Conservation (phyloP, 35 echinoderm and acorn worm genomes). For the Apostichopus californicus region DNA sequence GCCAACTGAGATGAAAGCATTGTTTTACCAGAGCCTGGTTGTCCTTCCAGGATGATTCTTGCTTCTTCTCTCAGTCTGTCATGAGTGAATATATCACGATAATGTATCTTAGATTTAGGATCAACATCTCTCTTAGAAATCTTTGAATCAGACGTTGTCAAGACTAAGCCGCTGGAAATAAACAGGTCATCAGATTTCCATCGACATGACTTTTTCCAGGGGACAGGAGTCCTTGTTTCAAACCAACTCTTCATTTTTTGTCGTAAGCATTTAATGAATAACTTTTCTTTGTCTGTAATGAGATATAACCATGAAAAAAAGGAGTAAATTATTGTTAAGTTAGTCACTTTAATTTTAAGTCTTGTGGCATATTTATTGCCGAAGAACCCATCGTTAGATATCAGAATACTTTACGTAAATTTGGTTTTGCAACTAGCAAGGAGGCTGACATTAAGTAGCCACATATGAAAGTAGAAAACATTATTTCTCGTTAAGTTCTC, state of each 20-base stretch:
- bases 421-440: too few species aligned
- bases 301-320: too few species aligned
- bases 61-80: neutral
- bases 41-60: neutral
- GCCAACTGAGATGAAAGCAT: slow-evolving; percentile 11
- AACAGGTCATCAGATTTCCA: slow-evolving; percentile 19
- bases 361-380: too few species aligned
- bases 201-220: slow-evolving; percentile 15
- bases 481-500: too few species aligned
- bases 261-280: neutral
- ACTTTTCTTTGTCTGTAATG: neutral
- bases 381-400: too few species aligned
- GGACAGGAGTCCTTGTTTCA: slow-evolving; percentile 29
- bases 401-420: too few species aligned
- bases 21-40: too few species aligned
- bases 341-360: too few species aligned
- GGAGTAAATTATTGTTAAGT: too few species aligned
- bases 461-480: too few species aligned
- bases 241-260: neutral
- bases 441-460: too few species aligned
- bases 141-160: slow-evolving; percentile 12
- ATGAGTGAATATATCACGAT: slow-evolving; percentile 13
- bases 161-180: neutral
- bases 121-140: slow-evolving; percentile 7
- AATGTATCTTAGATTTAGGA: neutral